phyloP scores from a whole-genome alignment of 2,888 invertebrate species.

The Colostygia pectinataria region DNA sequence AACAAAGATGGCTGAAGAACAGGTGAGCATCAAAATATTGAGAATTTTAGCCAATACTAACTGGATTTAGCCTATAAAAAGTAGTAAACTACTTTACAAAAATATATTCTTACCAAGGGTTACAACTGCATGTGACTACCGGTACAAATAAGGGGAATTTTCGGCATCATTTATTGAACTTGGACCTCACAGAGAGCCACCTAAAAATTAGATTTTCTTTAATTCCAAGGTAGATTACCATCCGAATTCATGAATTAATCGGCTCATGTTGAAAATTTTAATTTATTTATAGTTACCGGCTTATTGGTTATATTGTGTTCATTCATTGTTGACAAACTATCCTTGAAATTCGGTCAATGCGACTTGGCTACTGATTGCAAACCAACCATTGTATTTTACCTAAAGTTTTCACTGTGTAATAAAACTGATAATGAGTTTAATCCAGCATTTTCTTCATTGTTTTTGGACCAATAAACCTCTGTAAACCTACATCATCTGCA shows the following conservation, averaged over 20 bases:
- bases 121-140: background rate
- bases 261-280: background rate
- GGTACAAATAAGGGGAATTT: slow-evolving; percentile 9
- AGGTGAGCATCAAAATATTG: slow-evolving; percentile 85
- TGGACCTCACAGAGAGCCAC: slow-evolving; percentile 25
- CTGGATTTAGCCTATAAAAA: slow-evolving; percentile 50
- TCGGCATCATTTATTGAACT: slow-evolving; percentile 7
- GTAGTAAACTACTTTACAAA: slow-evolving; percentile 13
- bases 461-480: too few species aligned
- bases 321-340: slow-evolving; percentile 53
- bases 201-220: slow-evolving; percentile 13
- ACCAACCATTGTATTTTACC: background rate
- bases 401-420: too few species aligned
- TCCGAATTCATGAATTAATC: background rate
- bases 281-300: slow-evolving; percentile 49
- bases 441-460: too few species aligned
- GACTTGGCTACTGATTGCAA: background rate
- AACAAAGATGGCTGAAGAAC: slow-evolving; percentile 90
- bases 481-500: too few species aligned
- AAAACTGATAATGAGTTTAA: too few species aligned
- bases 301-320: slow-evolving; percentile 64
- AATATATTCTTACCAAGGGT: background rate
- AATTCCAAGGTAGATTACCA: slow-evolving; percentile 9
- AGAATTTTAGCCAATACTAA: slow-evolving; percentile 61
- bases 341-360: slow-evolving; percentile 48